Evolutionary conservation across 2,888 invertebrate genomes (phyloP).

Genomic region (Dione vanillae): DNA sequence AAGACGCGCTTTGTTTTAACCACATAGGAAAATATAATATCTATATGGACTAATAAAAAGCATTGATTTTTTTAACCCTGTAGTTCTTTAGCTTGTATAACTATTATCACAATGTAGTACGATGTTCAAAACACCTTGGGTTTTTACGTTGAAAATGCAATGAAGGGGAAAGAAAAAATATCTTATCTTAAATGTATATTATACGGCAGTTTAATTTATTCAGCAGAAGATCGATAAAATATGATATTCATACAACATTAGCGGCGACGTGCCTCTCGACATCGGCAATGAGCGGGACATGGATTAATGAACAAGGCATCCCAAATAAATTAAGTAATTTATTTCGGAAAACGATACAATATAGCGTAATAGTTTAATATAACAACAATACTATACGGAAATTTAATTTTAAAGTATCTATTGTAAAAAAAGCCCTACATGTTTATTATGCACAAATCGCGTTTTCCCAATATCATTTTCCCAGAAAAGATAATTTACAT

Average conservation of each 20-base stretch:
- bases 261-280: too few species aligned
- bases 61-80: too few species aligned
- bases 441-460: slow-evolving; percentile 48
- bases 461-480: slow-evolving; percentile 58
- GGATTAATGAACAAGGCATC: slow-evolving; percentile 39
- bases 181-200: neutral
- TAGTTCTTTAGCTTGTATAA: too few species aligned
- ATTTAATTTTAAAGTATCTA: slow-evolving; percentile 58
- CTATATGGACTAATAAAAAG: too few species aligned
- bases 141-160: too few species aligned
- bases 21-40: too few species aligned
- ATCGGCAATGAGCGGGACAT: neutral
- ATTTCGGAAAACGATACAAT: slow-evolving; percentile 82
- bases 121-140: too few species aligned
- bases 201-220: neutral
- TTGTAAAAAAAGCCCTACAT: slow-evolving; percentile 59
- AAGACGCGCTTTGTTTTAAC: too few species aligned
- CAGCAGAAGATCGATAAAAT: neutral
- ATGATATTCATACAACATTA: too few species aligned
- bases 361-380: slow-evolving; percentile 79
- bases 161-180: neutral
- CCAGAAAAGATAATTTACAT: slow-evolving; percentile 52
- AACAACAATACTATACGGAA: slow-evolving; percentile 78
- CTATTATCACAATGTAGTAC: too few species aligned
- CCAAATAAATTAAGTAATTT: slow-evolving; percentile 79